Percentiles rank a stretch among this genome's conserved stretches.
These are phyloP conservation scores for Stenchaetothrips biformis DNA, from an alignment of 2,888 invertebrate species.

Conservation along the genomic window DNA sequence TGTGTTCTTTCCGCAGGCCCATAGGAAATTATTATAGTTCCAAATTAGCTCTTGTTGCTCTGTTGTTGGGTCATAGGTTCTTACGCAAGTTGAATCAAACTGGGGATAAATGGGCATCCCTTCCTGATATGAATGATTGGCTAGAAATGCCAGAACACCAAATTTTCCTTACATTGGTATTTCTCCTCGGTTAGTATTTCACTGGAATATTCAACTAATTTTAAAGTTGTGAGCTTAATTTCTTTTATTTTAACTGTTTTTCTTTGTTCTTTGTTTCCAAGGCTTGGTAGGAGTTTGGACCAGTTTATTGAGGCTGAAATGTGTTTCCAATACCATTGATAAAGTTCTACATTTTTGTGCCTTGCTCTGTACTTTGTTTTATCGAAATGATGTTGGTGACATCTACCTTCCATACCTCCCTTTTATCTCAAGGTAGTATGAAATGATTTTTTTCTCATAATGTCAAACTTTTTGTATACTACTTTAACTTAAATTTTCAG, in stretches of 20 bases:
- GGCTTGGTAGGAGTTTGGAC: conserved; percentile 30
- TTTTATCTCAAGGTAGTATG: conserved; percentile 40
- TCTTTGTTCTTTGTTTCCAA: conserved; percentile 32
- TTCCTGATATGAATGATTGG: conserved; percentile 72
- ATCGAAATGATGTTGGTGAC: background rate
- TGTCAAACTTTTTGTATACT: background rate
- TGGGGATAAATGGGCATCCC: conserved; percentile 76
- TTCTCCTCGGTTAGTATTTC: conserved; percentile 42
- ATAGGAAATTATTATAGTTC: background rate
- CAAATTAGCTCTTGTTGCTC: background rate
- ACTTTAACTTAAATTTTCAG: conserved; percentile 36
- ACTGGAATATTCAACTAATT: conserved; percentile 1
- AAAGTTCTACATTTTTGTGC: background rate
- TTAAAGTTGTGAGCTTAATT: background rate
- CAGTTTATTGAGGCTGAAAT: background rate
- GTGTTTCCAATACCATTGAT: background rate
- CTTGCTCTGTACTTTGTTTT: background rate
- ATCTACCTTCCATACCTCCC: conserved; percentile 38
- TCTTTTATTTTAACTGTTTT: background rate
- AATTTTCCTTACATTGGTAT: conserved; percentile 48
- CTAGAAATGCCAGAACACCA: conserved; percentile 55
- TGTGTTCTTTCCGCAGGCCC: background rate
- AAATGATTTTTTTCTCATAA: background rate
- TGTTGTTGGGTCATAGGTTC: conserved; percentile 53
- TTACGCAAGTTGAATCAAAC: conserved; percentile 76